These are phyloP conservation scores for Limonius californicus DNA, from an alignment of 1,140 invertebrate genomes.

Conservation along the genomic window DNA sequence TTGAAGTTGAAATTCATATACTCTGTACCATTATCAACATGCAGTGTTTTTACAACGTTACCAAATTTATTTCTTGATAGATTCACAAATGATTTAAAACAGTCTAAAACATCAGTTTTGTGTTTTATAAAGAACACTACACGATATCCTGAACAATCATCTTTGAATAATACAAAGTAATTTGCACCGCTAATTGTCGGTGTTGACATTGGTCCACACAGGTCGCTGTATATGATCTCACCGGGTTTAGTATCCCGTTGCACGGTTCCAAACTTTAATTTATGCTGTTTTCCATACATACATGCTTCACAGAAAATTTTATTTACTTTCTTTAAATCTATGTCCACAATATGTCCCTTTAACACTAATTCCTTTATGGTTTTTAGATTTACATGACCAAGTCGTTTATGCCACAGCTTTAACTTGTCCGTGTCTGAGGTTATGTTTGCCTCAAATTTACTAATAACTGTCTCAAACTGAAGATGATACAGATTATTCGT, in stretches of 20 bases:
- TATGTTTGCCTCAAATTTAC: conserved; percentile 1
- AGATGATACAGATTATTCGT: neutral
- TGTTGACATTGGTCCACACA: conserved; percentile 48
- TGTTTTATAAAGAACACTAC: conserved; percentile 40
- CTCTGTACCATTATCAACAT: conserved; percentile 28
- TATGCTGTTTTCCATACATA: conserved; percentile 44
- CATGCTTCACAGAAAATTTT: conserved; percentile 44
- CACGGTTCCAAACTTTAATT: conserved; percentile 37
- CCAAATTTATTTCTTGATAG: conserved; percentile 23
- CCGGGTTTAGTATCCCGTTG: conserved; percentile 30
- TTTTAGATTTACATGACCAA: conserved; percentile 46
- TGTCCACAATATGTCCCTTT: conserved; percentile 31
- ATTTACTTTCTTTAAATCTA: conserved; percentile 3
- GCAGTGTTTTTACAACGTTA: conserved; percentile 33
- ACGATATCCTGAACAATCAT: conserved; percentile 40
- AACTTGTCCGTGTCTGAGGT: conserved; percentile 22
- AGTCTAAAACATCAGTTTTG: conserved; percentile 36
- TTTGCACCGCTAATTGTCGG: conserved; percentile 34
- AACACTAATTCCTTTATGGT: conserved; percentile 41
- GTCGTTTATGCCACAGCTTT: conserved; percentile 43
- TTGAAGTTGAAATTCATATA: conserved; percentile 28
- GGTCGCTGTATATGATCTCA: conserved; percentile 47
- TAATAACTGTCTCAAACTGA: neutral
- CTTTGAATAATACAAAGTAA: conserved; percentile 46
- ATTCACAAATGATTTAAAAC: conserved; percentile 31